Percentiles rank a stretch among this genome's conserved stretches.
Evolutionary conservation across 2,797 vertebrate genomes (phyloP).

Genomic region (Brachymystax lenok): DNA sequence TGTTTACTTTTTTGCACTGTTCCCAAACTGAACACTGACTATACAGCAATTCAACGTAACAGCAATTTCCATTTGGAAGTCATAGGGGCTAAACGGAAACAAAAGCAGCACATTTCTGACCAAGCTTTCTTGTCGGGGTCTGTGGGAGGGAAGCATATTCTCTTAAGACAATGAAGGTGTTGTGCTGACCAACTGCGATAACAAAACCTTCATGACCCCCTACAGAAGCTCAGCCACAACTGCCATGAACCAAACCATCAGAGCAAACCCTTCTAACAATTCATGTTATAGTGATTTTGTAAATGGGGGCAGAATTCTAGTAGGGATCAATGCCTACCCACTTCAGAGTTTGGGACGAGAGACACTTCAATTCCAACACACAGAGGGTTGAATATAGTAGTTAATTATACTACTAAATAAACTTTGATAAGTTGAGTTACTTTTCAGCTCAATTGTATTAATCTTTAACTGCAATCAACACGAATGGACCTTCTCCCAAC

Average conservation of each 20-base stretch:
- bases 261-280: neutral
- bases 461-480: constrained; percentile 18
- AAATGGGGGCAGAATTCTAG: neutral
- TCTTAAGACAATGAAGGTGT: constrained; percentile 6
- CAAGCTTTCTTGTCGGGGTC: constrained; percentile 11
- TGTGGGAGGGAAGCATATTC: constrained; percentile 2
- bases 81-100: constrained; percentile 9
- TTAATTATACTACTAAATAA: neutral
- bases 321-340: neutral
- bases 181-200: neutral
- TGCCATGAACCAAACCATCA: constrained; percentile 5
- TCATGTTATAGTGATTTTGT: neutral
- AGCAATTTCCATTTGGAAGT: constrained; percentile 20
- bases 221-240: neutral
- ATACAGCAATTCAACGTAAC: constrained; percentile 10
- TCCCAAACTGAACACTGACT: constrained; percentile 27
- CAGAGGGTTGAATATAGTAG: neutral
- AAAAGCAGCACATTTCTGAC: constrained; percentile 22
- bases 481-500: constrained; percentile 36
- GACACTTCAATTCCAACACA: constrained; percentile 18
- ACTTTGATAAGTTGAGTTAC: neutral
- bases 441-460: constrained; percentile 9
- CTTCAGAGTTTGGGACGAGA: constrained; percentile 8
- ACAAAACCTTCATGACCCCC: neutral
- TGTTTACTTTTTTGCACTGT: constrained; percentile 14